Evolutionary conservation across 2,113 vertebrate species (phyloP), one percentile per base, ranked within the genome.

Genomic region (Rhea pennata): DNA sequence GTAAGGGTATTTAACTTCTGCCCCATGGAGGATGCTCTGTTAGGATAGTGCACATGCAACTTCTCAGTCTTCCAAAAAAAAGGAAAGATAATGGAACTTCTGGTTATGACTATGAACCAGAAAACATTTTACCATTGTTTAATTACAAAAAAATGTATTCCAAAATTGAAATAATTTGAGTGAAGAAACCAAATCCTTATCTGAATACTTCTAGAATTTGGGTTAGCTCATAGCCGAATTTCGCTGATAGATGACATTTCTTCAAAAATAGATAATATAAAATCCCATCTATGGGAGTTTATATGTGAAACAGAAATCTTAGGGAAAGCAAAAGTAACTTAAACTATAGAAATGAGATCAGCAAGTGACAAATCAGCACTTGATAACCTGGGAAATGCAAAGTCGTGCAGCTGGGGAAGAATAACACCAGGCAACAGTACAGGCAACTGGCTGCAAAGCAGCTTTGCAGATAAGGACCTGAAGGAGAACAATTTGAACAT

Each of bases 161-260:
- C 1, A 65, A 92, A 92, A 20, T 11, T 26, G 88, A 93, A 91
- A 48, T 73, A 88, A 93, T 88, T 33, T 77, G 40, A 95, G 24
- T n/a, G 76, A 91, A 93, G 84, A 92, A 95, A 80, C 16, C 19
- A 56, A 95, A 92, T 62, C 40, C 80, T 3, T 56, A 84, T 71
- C 69, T 53, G 33, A 77, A 84, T 74, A 87, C 3, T 29, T 14
- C 27, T 39, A 80, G 27, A 88, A 94, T 74, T n/a, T 90, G 71
- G 14, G 9, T 86, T 77, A 80, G 36, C 15, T 90, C 67, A 80
- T 79, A 54, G 56, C 67, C 56, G 58, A 92, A 76, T 92, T 26
- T 76, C 44, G 90, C 64, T 85, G 51, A 87, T 46, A 67, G 9
- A 50, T 54, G 70, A 53, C 15, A 74, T 89, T 31, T 71, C 65